These are phyloP conservation scores for Bradypus variegatus DNA, from an alignment of 2,797 vertebrate species.

Conservation along the genomic window DNA sequence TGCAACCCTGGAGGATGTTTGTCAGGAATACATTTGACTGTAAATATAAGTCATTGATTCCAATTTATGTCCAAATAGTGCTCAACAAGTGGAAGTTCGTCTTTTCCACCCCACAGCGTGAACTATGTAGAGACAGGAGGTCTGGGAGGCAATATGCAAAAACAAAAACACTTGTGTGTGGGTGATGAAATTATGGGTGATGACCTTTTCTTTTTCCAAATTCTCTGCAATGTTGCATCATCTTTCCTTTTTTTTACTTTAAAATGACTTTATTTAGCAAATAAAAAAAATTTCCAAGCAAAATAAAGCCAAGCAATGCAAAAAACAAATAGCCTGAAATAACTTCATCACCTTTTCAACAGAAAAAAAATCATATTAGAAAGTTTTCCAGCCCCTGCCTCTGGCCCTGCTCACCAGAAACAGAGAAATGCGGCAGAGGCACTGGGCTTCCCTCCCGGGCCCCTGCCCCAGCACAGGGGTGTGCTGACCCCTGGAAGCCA, in stretches of 20 bases:
- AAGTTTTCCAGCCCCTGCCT: not conserved
- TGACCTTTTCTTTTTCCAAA: not conserved
- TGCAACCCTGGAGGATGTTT: not conserved
- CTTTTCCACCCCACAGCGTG: not conserved
- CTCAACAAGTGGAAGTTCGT: not conserved
- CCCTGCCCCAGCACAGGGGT: not conserved
- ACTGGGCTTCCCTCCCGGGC: not conserved
- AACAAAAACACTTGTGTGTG: not conserved
- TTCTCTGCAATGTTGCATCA: not conserved
- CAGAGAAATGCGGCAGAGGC: not conserved
- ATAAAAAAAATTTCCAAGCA: too few relatives aligned
- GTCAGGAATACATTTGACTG: not conserved
- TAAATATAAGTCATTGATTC: not conserved
- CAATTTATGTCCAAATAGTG: not conserved
- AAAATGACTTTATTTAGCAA: too few relatives aligned
- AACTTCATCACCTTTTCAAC: not conserved
- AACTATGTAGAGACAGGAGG: not conserved
- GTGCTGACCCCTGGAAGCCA: rapidly evolving
- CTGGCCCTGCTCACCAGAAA: not conserved
- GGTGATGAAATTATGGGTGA: not conserved
- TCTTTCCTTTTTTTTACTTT: not conserved
- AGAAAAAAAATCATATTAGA: not conserved
- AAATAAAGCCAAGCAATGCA: too few relatives aligned
- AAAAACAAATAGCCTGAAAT: too few relatives aligned
- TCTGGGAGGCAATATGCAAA: not conserved